Evolutionary conservation across 1,140 invertebrate genomes (phyloP).

Genomic region (Drosophila miranda): DNA sequence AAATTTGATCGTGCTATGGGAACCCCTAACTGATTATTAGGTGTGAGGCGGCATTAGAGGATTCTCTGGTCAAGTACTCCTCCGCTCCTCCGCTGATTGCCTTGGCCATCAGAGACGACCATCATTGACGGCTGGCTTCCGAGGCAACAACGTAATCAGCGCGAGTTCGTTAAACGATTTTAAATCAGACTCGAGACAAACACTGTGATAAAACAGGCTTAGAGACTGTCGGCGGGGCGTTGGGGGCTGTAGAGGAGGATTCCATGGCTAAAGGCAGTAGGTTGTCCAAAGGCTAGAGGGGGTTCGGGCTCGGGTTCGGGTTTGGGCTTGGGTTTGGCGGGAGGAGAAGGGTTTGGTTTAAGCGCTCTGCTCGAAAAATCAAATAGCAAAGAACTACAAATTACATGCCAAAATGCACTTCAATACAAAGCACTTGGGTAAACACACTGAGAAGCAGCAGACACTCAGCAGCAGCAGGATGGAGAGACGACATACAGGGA

Average conservation of each 20-base stretch:
- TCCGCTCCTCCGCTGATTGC: neutral
- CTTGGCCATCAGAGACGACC: neutral
- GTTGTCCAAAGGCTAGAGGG: no score
- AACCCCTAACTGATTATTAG: conserved; percentile 8
- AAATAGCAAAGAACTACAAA: conserved; percentile 80
- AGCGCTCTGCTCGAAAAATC: conserved; percentile 60
- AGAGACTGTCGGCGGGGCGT: neutral
- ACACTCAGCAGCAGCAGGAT: conserved; percentile 2
- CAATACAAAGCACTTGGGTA: conserved; percentile 78
- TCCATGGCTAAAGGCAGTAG: neutral
- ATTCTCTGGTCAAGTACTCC: neutral
- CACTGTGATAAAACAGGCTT: conserved; percentile 49
- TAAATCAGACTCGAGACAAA: conserved; percentile 49
- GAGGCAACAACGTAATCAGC: conserved; percentile 28
- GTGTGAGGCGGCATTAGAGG: conserved; percentile 1
- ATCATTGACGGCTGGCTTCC: neutral
- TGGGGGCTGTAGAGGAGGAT: neutral
- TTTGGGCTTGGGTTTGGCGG: no score
- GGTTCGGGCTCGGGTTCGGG: no score
- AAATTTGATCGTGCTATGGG: conserved; percentile 14
- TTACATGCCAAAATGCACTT: conserved; percentile 80
- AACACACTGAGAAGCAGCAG: conserved; percentile 51
- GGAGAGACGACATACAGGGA: conserved; percentile 12
- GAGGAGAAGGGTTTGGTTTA: conserved; percentile 3
- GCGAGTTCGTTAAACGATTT: conserved; percentile 56